A percentile compares a stretch with the other conserved stretches of the same genome.
phyloP scores from a whole-genome alignment of 2,113 vertebrate species.

The Corythornis madagascariensis region DNA sequence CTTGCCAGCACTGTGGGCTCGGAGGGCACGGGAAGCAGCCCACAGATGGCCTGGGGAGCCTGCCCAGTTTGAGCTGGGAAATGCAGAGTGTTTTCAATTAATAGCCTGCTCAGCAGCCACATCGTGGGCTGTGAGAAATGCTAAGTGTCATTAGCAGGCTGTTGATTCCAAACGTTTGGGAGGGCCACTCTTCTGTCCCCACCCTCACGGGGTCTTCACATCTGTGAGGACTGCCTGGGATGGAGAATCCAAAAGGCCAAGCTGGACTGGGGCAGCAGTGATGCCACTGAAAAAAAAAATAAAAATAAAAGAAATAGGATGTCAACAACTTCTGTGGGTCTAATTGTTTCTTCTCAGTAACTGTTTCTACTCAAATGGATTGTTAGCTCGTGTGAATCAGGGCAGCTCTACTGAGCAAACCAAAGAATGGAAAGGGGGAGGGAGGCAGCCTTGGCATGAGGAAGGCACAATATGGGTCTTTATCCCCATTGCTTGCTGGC shows the following conservation, averaged over 20 bases:
- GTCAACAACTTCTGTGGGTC: constrained; percentile 38
- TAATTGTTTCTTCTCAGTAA: constrained; percentile 35
- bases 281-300: neutral
- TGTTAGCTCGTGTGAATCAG: constrained; percentile 51
- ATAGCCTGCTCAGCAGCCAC: constrained; percentile 3
- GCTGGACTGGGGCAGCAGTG: neutral
- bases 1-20: neutral
- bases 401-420: constrained; percentile 11
- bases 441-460: constrained; percentile 31
- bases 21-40: neutral
- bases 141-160: neutral
- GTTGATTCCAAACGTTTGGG: neutral
- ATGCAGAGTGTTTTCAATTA: constrained; percentile 42
- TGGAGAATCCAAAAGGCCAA: constrained; percentile 35
- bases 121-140: neutral
- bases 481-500: constrained; percentile 4
- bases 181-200: neutral
- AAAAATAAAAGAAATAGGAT: constrained; percentile 52
- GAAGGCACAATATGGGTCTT: constrained; percentile 19
- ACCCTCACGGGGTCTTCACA: neutral
- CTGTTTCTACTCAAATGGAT: constrained; percentile 54
- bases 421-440: constrained; percentile 18
- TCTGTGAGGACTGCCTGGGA: neutral
- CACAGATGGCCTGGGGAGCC: neutral
- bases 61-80: neutral